phyloP scores from a whole-genome alignment of 2,888 invertebrate genomes.

The Papilio protenor region DNA sequence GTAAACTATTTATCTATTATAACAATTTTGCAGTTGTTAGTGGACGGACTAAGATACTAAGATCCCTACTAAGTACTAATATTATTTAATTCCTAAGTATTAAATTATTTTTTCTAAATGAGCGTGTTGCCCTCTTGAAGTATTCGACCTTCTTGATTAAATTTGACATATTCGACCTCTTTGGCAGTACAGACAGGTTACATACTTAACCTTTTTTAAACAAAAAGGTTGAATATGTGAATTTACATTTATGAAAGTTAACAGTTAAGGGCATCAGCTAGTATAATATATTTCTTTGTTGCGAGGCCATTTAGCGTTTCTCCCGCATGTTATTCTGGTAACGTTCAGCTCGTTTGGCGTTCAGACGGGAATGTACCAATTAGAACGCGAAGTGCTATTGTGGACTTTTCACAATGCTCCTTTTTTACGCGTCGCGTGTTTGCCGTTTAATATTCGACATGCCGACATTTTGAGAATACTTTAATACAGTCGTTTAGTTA shows the following conservation, averaged over 20 bases:
- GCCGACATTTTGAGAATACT: constrained; percentile 25
- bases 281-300: constrained; percentile 10
- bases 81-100: background rate
- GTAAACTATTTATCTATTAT: constrained; percentile 10
- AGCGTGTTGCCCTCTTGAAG: background rate
- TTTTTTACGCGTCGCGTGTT: constrained; percentile 48
- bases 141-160: background rate
- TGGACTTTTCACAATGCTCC: constrained; percentile 50
- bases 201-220: background rate
- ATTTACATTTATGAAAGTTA: background rate
- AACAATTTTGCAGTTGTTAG: background rate
- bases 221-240: background rate
- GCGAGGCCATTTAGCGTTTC: constrained; percentile 31
- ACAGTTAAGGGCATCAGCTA: background rate
- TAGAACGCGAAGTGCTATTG: constrained; percentile 50
- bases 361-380: constrained; percentile 50
- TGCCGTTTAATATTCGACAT: constrained; percentile 28
- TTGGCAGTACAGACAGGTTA: background rate
- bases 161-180: background rate
- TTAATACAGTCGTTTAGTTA: constrained; percentile 11
- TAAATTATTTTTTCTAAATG: background rate
- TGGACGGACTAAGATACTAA: background rate
- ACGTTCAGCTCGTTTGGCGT: constrained; percentile 46
- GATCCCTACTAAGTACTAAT: background rate
- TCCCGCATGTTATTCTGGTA: constrained; percentile 38